Conservation (phyloP, 2,797 vertebrate species). For the Uromys caudimaculatus region DNA sequence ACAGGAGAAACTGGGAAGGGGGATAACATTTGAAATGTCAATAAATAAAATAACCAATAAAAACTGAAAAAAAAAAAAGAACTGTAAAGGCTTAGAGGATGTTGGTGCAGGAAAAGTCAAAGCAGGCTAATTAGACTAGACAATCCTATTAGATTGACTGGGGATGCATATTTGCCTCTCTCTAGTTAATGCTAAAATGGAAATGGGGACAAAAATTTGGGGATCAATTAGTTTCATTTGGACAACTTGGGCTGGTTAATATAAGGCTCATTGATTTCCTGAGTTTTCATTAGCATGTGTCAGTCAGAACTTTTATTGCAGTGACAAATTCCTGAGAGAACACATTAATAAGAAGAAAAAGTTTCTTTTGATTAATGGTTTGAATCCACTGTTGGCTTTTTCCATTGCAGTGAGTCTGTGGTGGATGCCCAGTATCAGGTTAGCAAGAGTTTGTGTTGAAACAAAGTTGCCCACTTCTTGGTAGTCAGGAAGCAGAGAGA, state of each 20-base stretch:
- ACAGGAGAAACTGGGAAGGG: too few species aligned
- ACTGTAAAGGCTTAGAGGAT: not conserved
- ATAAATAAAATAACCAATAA: too few species aligned
- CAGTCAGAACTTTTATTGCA: not conserved
- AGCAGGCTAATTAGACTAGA: not conserved
- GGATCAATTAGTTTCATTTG: not conserved
- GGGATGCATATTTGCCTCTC: not conserved
- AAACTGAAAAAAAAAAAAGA: too few species aligned
- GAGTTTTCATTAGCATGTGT: not conserved
- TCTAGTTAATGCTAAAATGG: conserved; percentile 26
- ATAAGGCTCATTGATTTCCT: not conserved
- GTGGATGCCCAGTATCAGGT: not conserved
- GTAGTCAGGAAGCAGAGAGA: not conserved
- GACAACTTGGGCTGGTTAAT: not conserved
- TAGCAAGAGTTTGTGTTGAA: not conserved
- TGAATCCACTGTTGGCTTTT: not conserved
- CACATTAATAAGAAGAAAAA: not conserved
- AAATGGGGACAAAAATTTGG: not conserved
- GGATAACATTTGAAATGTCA: too few species aligned
- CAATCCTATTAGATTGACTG: not conserved
- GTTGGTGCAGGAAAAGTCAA: not conserved
- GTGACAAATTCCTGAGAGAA: not conserved
- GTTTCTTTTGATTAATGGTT: not conserved
- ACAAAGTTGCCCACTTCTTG: not conserved
- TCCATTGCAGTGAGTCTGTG: not conserved